These are phyloP conservation scores for Brachypalpus laphriformis DNA, from an alignment of 2,888 invertebrate species.

Conservation along the genomic window DNA sequence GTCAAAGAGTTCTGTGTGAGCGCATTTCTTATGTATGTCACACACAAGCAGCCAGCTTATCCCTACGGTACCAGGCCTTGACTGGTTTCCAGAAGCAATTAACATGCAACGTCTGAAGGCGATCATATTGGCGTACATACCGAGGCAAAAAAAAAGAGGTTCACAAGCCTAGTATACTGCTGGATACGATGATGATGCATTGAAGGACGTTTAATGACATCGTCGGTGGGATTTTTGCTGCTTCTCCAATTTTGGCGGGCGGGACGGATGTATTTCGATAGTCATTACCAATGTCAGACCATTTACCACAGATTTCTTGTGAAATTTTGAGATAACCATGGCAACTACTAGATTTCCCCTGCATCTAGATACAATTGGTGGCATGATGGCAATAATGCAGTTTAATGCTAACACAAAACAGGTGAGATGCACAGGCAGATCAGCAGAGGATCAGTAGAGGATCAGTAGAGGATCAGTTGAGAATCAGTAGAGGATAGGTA, in stretches of 20 bases:
- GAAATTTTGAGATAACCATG: neutral
- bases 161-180: neutral
- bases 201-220: slow-evolving; percentile 45
- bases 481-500: too few species aligned
- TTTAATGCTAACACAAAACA: too few species aligned
- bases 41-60: neutral
- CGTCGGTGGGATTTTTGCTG: neutral
- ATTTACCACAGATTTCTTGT: neutral
- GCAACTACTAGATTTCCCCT: neutral
- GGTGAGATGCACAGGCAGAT: too few species aligned
- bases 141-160: neutral
- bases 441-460: too few species aligned
- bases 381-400: too few species aligned
- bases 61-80: neutral
- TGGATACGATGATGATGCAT: neutral
- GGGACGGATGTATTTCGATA: neutral
- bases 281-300: neutral
- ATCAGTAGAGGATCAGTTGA: too few species aligned
- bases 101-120: slow-evolving; percentile 14
- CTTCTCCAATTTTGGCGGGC: neutral
- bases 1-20: neutral
- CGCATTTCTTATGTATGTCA: slow-evolving; percentile 5
- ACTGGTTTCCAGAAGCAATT: slow-evolving; percentile 1
- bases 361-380: too few species aligned
- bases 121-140: neutral